phyloP scores from a whole-genome alignment of 2,888 invertebrate species.

The Gymnosoma rotundatum region DNA sequence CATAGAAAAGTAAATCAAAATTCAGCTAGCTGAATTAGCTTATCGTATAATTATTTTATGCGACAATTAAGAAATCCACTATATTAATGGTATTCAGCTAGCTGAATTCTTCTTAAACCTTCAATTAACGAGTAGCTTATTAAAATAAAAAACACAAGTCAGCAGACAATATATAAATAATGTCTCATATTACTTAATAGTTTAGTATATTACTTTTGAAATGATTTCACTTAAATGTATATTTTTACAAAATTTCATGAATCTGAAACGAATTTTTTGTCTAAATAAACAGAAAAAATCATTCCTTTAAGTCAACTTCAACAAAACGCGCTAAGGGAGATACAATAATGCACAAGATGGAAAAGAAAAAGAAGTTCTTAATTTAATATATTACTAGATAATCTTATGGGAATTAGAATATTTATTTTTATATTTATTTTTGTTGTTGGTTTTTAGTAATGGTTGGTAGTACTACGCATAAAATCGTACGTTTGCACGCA shows the following conservation, averaged over 20 bases:
- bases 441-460: slow-evolving; percentile 19
- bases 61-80: background rate
- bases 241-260: too few relatives aligned
- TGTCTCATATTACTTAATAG: too few relatives aligned
- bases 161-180: too few relatives aligned
- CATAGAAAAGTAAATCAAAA: background rate
- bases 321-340: slow-evolving; percentile 19
- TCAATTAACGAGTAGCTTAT: too few relatives aligned
- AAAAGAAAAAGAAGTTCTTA: slow-evolving; percentile 56
- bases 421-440: slow-evolving; percentile 72
- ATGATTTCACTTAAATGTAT: background rate
- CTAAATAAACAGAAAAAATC: background rate
- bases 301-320: slow-evolving; percentile 29
- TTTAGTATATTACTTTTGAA: too few relatives aligned
- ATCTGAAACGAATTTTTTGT: too few relatives aligned
- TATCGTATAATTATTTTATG: background rate
- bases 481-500: slow-evolving; percentile 20
- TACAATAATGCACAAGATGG: slow-evolving; percentile 20
- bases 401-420: slow-evolving; percentile 74
- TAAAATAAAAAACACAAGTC: too few relatives aligned
- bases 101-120: background rate
- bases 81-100: background rate
- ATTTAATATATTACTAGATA: slow-evolving; percentile 68
- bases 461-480: background rate
- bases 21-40: background rate